Conservation (phyloP, 2,888 invertebrate genomes). For the Orthonychiurus folsomi region DNA sequence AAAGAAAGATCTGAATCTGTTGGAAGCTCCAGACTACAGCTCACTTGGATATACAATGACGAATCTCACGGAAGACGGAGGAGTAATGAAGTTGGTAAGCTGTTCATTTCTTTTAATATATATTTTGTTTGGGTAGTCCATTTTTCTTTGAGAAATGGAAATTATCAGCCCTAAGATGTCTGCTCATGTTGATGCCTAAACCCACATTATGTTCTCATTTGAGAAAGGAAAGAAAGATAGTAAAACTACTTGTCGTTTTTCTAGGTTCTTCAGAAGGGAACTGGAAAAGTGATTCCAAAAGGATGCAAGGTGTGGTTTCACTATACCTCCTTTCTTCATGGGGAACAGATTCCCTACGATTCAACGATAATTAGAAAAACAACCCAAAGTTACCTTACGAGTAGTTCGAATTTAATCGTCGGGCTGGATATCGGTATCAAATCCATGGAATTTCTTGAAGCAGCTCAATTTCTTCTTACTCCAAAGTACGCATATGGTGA, state of each 20-base stretch:
- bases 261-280: neutral
- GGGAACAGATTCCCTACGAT: neutral
- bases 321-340: neutral
- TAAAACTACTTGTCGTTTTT: neutral
- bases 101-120: too few species aligned
- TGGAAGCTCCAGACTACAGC: too few species aligned
- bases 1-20: too few species aligned
- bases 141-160: too few species aligned
- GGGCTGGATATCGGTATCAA: neutral
- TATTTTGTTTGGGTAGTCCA: too few species aligned
- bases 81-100: neutral
- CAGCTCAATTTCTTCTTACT: neutral
- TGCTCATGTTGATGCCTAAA: too few species aligned
- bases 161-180: too few species aligned
- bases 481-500: neutral
- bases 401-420: neutral
- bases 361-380: neutral
- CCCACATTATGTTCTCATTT: too few species aligned
- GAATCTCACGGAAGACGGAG: neutral
- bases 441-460: neutral
- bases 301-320: neutral
- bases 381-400: neutral
- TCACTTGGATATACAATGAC: too few species aligned
- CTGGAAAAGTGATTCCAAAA: neutral
- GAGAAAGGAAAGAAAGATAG: neutral